Base-by-base conservation (phyloP, 2,797 vertebrate genomes). In the Sphenopsis melanotis region DNA sequence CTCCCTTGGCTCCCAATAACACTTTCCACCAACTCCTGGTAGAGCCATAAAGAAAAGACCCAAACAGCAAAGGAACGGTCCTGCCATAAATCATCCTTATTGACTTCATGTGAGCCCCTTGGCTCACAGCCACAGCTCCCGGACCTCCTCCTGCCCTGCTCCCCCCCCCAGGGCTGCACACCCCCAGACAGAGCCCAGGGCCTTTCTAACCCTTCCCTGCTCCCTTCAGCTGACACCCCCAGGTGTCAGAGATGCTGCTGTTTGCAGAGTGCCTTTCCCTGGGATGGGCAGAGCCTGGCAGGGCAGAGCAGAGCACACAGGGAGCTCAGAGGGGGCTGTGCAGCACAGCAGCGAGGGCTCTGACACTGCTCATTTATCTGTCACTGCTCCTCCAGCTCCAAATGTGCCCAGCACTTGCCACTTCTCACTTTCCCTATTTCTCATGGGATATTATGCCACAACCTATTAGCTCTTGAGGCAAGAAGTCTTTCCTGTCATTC, bases 391-490 rank as follows among this genome's bases (percentile, higher is more conserved):
- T 80, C n/a, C 61, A 27, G 65, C 34, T 70, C 59, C 39, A 24
- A 57, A 50, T 0, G 85, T 59, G 72, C 76, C 85, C 83, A 75
- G 80, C 57, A 37, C 65, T 79, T 78, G 61, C 89, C 76, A 78
- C 55, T 94, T 71, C 75, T 76, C 85, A 50, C 69, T 88, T 36
- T 30, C 70, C 52, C 74, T 34, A 3, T 83, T 89, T 93, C 95
- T 88, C 89, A 65, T 30, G 85, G 88, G 93, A 96, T 88, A 91
- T 90, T 82, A 91, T 91, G 89, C 93, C 90, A 95, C 80, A 95
- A 84, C 83, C 91, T 93, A 69, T 93, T 93, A 95, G 77, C 52
- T 90, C 90, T 63, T 1, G 2, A 44, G 69, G 89, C 8, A 86
- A 84, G 74, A 69, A 71, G 83, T 72, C 72, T 52, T 83, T 81